Evolutionary conservation across 2,113 vertebrate genomes (phyloP).

Genomic region (Apistogramma diplotaenia): DNA sequence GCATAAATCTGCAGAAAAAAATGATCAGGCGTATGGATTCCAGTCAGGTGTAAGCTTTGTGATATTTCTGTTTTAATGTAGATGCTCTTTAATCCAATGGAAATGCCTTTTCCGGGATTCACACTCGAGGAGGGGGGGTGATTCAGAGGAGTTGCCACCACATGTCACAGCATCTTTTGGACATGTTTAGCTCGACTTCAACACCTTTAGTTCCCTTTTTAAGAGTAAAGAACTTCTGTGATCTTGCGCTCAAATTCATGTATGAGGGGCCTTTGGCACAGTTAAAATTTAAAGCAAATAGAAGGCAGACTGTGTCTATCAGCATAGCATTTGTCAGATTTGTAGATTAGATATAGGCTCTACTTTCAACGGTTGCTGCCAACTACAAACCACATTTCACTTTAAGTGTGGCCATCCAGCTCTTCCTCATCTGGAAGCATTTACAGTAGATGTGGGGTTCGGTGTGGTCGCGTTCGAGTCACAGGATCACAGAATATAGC

Average conservation of each 20-base stretch:
- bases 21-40: not conserved
- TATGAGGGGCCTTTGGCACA: not conserved
- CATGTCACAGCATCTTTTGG: not conserved
- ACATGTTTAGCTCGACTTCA: not conserved
- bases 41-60: not conserved
- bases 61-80: not conserved
- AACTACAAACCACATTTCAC: not conserved
- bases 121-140: not conserved
- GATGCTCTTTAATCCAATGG: not conserved
- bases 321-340: not conserved
- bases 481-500: not conserved
- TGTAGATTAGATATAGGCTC: not conserved
- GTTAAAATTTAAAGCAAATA: not conserved
- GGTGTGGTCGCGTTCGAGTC: slow-evolving; percentile 25
- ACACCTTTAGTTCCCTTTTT: not conserved
- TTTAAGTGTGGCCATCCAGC: not conserved
- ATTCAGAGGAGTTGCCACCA: not conserved
- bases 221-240: not conserved
- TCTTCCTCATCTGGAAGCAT: not conserved
- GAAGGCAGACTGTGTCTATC: not conserved
- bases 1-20: not conserved
- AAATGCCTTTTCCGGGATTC: not conserved
- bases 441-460: not conserved
- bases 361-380: not conserved
- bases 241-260: not conserved